Conservation (phyloP, 2,113 vertebrate species). For the Platichthys stellatus region DNA sequence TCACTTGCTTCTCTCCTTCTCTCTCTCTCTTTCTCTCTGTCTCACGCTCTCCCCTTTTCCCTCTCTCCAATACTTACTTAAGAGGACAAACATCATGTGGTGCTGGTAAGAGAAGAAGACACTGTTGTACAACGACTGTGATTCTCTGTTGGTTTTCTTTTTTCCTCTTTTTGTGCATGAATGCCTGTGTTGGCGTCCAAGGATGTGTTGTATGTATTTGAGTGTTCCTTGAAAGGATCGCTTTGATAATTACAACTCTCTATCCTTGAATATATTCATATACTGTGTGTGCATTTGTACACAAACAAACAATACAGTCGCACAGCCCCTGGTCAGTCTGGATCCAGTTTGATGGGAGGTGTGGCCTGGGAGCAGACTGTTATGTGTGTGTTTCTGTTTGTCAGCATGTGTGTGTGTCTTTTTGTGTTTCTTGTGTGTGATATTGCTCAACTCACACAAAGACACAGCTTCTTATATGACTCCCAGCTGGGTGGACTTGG, state of each 20-base stretch:
- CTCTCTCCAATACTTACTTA: conserved; percentile 43
- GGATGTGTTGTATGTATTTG: conserved; percentile 1
- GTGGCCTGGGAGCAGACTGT: background rate
- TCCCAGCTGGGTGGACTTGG: conserved; percentile 78
- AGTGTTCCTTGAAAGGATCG: background rate
- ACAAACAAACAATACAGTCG: background rate
- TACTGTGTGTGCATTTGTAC: background rate
- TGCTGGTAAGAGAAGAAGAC: conserved; percentile 58
- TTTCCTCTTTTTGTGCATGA: conserved; percentile 22
- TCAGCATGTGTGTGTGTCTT: conserved; percentile 16
- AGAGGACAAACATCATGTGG: conserved; percentile 73
- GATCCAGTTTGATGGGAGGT: conserved; percentile 2
- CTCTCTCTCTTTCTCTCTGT: conserved; percentile 38
- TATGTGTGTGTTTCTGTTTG: background rate
- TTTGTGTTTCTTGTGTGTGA: background rate
- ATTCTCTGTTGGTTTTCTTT: conserved; percentile 36
- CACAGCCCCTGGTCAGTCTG: conserved; percentile 7
- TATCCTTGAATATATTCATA: background rate
- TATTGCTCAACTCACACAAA: conserved; percentile 71
- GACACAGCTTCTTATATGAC: conserved; percentile 74
- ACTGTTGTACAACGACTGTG: conserved; percentile 46
- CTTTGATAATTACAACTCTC: conserved; percentile 3
- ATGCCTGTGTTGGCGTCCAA: conserved; percentile 16
- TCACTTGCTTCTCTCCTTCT: conserved; percentile 30
- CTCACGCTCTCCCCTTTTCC: conserved; percentile 1